Evolutionary conservation across 2,888 invertebrate species (phyloP).

Genomic region (Urechis unicinctus): DNA sequence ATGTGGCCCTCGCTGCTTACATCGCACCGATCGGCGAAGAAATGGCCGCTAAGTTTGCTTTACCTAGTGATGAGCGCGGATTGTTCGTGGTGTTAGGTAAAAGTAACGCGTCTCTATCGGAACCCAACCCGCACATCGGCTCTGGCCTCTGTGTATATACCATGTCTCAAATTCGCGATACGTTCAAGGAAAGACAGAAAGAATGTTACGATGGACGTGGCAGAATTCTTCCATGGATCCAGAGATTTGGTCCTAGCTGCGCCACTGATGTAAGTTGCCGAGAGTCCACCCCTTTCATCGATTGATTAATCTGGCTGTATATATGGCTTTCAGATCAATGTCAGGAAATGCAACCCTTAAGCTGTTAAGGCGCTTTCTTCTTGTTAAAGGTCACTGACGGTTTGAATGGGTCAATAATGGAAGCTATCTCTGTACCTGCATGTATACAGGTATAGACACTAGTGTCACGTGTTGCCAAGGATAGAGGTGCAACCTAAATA

Average conservation of each 20-base stretch:
- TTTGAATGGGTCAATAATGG: too few relatives aligned
- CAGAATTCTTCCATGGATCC: slow-evolving; percentile 18
- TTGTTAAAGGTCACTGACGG: too few relatives aligned
- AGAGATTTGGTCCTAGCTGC: slow-evolving; percentile 7
- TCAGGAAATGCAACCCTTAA: too few relatives aligned
- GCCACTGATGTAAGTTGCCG: slow-evolving; percentile 11
- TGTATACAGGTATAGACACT: too few relatives aligned
- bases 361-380: too few relatives aligned
- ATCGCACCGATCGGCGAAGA: slow-evolving; percentile 14
- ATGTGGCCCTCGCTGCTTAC: slow-evolving; percentile 19
- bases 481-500: too few relatives aligned
- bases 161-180: slow-evolving; percentile 16
- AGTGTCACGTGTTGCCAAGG: too few relatives aligned
- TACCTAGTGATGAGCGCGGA: slow-evolving; percentile 6
- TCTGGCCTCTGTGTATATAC: slow-evolving; percentile 19
- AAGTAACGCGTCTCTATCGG: slow-evolving; percentile 1
- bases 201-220: slow-evolving; percentile 20
- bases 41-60: slow-evolving; percentile 3
- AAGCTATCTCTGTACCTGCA: too few relatives aligned
- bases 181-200: slow-evolving; percentile 15
- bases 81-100: slow-evolving; percentile 15
- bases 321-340: neutral
- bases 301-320: too few relatives aligned
- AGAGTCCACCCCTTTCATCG: neutral
- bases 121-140: slow-evolving; percentile 3